These are phyloP conservation scores for Ormyrus labotus DNA, from an alignment of 2,888 invertebrate genomes.

Conservation along the genomic window DNA sequence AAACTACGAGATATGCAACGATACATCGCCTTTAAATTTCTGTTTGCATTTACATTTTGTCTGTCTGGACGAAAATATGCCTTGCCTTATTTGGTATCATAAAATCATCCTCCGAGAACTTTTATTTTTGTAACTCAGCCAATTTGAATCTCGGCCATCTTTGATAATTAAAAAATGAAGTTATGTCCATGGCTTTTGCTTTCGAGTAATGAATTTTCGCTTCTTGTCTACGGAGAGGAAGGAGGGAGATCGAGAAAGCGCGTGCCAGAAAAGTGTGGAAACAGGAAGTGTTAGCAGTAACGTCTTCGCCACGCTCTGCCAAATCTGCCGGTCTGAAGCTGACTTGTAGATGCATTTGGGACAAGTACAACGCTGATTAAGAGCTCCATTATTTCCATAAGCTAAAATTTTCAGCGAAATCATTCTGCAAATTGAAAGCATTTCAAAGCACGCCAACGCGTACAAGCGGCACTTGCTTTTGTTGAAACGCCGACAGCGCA, in stretches of 20 bases:
- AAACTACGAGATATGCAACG: not conserved
- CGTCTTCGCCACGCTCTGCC: slow-evolving; percentile 45
- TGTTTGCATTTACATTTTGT: slow-evolving; percentile 36
- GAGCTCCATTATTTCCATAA: not conserved
- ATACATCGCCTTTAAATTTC: slow-evolving; percentile 19
- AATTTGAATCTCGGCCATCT: slow-evolving; percentile 47
- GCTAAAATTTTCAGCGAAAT: too few species aligned
- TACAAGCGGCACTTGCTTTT: too few species aligned
- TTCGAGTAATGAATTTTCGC: slow-evolving; percentile 43
- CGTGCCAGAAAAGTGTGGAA: slow-evolving; percentile 52
- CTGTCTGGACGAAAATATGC: slow-evolving; percentile 14
- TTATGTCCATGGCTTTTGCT: slow-evolving; percentile 15
- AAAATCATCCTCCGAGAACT: slow-evolving; percentile 33
- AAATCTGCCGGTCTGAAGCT: slow-evolving; percentile 45
- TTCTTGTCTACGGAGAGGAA: not conserved
- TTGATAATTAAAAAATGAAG: slow-evolving; percentile 50
- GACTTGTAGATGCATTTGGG: slow-evolving; percentile 42
- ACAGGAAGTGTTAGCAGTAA: slow-evolving; percentile 54
- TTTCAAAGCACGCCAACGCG: too few species aligned
- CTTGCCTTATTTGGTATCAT: slow-evolving; percentile 21
- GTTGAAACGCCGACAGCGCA: too few species aligned
- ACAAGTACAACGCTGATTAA: slow-evolving; percentile 39
- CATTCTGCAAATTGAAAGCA: too few species aligned
- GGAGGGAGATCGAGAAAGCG: slow-evolving; percentile 3
- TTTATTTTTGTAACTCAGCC: slow-evolving; percentile 45